Percentiles rank a stretch among this genome's conserved stretches.
Conservation (phyloP, 2,113 vertebrate genomes). For the Corythoichthys intestinalis region DNA sequence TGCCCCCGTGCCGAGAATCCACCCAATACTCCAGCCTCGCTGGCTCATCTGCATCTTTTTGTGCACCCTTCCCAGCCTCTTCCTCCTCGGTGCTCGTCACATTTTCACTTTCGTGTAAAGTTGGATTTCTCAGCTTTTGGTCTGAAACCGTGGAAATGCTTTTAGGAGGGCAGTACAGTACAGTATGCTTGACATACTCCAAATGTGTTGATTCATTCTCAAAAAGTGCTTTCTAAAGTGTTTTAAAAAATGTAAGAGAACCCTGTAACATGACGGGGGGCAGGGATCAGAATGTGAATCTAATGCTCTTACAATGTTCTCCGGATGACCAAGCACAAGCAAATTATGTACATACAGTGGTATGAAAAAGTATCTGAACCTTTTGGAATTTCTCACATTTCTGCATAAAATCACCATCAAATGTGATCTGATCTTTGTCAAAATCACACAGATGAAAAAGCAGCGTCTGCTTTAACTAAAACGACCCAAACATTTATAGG, state of each 20-base stretch:
- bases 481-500: too few species aligned
- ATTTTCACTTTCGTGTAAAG: constrained; percentile 10
- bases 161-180: constrained; percentile 15
- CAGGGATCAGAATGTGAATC: background rate
- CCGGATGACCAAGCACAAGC: too few species aligned
- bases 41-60: constrained; percentile 29
- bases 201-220: background rate
- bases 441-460: too few species aligned
- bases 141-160: constrained; percentile 20
- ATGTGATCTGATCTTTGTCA: too few species aligned
- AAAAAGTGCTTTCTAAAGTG: background rate
- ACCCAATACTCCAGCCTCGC: constrained; percentile 39
- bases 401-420: too few species aligned
- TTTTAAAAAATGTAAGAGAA: background rate
- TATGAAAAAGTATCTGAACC: too few species aligned
- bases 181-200: background rate
- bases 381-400: too few species aligned
- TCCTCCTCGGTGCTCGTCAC: constrained; percentile 20
- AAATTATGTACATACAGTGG: too few species aligned
- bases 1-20: constrained; percentile 37
- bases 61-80: constrained; percentile 17
- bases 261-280: background rate
- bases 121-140: constrained; percentile 24
- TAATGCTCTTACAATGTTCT: background rate
- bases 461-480: too few species aligned